Evolutionary conservation across 2,888 invertebrate species (phyloP), one percentile per base, ranked within the genome.

Genomic region (Hirtodrosophila trivittata): DNA sequence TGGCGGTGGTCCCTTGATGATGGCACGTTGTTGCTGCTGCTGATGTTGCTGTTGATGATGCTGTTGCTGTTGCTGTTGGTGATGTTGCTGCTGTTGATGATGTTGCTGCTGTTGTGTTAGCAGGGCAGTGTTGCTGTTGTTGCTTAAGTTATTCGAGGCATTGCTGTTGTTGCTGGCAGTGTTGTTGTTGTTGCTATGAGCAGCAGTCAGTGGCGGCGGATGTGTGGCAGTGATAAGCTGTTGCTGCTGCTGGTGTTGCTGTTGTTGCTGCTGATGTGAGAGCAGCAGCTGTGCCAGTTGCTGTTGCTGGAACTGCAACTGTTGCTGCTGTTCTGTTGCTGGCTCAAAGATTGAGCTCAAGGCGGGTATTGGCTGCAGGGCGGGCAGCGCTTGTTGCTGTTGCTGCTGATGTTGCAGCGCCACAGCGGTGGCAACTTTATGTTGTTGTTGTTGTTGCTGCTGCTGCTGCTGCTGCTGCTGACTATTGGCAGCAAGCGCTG

Each of bases 321-420:
- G 73, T 33, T 88, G 86, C 42, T 77, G 69, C 26, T 81, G 84
- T 33, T 77, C 77, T 1, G 51, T 45, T 55, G 65, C 71, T 47
- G 59, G 87, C 69, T 88, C 87, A 51, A 89, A 89, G 16, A 89
- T 89, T 7, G 89, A 89, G 68, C 89, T 89, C 49, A 89, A 58
- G 28, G 88, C 89, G 12, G 90, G 89, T 45, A 90, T 88, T 0
- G 90, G 90, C 42, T 90, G 90, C 45, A 90, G 66, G 2, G 91
- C 90, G 1, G 90, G 90, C 70, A 90, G 66, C 62, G 68, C 59
- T 16, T 82, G 77, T 13, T 77, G 72, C 18, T 75, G 77, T 1
- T 77, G 77, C 0, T 75, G 75, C 1, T 75, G 77, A 1, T 85
- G 86, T 32, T 77, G 86, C 38, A 62, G 54, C 0, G 69, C 71